Base-by-base conservation (phyloP, 2,113 vertebrate species). In the Nycticebus coucang region DNA sequence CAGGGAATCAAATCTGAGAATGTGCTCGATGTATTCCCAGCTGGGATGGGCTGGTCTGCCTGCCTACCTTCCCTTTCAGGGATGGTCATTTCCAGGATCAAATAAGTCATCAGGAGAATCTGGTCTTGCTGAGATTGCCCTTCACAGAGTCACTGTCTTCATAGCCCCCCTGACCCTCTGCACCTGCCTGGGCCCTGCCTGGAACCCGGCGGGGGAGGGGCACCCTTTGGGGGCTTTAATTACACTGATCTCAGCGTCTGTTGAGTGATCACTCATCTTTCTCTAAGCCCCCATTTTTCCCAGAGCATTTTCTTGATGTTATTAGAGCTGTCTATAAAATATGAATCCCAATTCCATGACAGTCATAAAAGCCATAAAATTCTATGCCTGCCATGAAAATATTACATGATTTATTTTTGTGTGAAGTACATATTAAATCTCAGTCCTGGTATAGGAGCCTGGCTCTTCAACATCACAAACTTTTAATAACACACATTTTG, bases 341-440 rank as follows among this genome's bases (percentile, higher is more conserved):
- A 98, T 97, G 98, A 98, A 98, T 98, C 98, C 97, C 96, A 98
- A 98, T 98, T 98, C 98, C 98, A 98, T 98, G 98, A 98, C 98
- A 30, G 1, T 98, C 98, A 98, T 98, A 99, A 98, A 98, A 98
- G 98, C 98, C 97, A 98, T 98, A 98, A 98, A 98, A 98, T 98
- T 98, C 98, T 98, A 98, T 97, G 98, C 97, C 97, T 97, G 97
- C 98, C 98, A 98, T 98, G 98, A 98, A 98, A 98, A 98, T 98
- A 97, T 95, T 97, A 97, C 96, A 95, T 98, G 98, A 98, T 98
- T 98, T 98, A 98, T 98, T 98, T 98, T 97, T 96, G 97, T 98
- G 97, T 97, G 98, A 98, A 98, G 97, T 98, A 95, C 93, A 91
- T 87, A 97, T 98, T 98, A 98, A 97, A 98, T 97, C 97, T 93